Base-by-base conservation (phyloP, 2,113 vertebrate genomes). In the Bujurquina vittata region DNA sequence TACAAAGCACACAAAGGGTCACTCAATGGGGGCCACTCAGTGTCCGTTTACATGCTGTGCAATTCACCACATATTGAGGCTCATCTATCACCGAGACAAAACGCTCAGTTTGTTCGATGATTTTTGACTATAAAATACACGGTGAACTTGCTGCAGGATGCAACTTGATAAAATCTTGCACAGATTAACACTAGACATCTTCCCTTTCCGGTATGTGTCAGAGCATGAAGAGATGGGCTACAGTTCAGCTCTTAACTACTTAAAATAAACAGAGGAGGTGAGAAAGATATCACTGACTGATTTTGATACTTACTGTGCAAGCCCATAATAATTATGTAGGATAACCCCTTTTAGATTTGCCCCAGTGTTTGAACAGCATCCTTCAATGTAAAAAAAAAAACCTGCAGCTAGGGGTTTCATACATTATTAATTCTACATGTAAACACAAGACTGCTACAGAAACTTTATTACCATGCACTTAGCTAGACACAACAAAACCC, bases 1-100 rank as follows among this genome's bases (percentile, higher is more conserved):
- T 91, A 88, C 74, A 84, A 69, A 59, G 75, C 86, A 85, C 87
- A 90, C 84, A 88, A 88, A 91, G 80, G 82, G 87, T 87, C 82
- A 84, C 62, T 61, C 84, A 33, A 84, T 52, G 65, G 58, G 81
- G 84, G 77, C 75, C 83, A 82, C 56, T 79, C 69, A 40, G 84
- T 73, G 62, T 86, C 87, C 31, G 80, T 88, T 89, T 89, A 84
- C 77, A 79, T 15, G 69, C 59, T 77, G 29, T 20, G 37, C 75
- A 81, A 77, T 84, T 86, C 72, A 55, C 22, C 75, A 52, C 60
- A 54, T 61, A 75, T 10, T 33, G 20, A 57, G 69, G 75, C 67
- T 67, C 49, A 61, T 79, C 76, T 56, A 11, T 83, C 79, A 80
- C 57, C 26, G 35, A 35, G 26, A 77, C 52, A 59, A 60, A 22